Conservation (phyloP, 2,797 vertebrate genomes). For the Dromococcyx pavoninus region DNA sequence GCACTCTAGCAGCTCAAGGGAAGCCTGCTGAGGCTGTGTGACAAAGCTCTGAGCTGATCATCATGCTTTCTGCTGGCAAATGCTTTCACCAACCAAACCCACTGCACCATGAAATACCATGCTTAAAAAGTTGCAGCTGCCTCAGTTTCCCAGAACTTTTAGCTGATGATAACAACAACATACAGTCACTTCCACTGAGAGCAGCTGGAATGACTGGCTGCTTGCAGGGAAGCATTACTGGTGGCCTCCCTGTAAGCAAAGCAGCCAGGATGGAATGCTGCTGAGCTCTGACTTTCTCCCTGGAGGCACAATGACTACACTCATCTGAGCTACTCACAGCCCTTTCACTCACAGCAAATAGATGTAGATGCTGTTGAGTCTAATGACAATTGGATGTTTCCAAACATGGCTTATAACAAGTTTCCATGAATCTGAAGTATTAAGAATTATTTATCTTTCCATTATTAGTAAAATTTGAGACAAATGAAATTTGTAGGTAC, state of each 20-base stretch:
- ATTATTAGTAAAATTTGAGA: not conserved
- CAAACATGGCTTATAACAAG: not conserved
- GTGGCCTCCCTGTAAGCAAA: not conserved
- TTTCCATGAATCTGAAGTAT: not conserved
- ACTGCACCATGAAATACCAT: not conserved
- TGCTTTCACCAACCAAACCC: not conserved
- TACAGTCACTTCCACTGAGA: not conserved
- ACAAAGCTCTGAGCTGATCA: not conserved
- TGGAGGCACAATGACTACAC: not conserved
- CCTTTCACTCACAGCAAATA: not conserved
- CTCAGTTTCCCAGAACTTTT: not conserved
- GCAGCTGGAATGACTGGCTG: not conserved
- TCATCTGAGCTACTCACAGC: not conserved
- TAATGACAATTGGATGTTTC: not conserved
- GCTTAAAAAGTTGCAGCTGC: not conserved
- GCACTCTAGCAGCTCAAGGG: not conserved
- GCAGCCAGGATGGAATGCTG: not conserved
- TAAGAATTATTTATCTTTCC: not conserved
- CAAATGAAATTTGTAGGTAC: not conserved
- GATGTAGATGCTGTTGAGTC: not conserved
- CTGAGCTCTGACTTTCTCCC: not conserved
- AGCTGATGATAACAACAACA: not conserved
- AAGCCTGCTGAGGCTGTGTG: not conserved
- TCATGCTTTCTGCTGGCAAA: not conserved
- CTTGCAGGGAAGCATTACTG: not conserved